phyloP scores from a whole-genome alignment of 2,113 vertebrate species.

The Mesitornis unicolor region DNA sequence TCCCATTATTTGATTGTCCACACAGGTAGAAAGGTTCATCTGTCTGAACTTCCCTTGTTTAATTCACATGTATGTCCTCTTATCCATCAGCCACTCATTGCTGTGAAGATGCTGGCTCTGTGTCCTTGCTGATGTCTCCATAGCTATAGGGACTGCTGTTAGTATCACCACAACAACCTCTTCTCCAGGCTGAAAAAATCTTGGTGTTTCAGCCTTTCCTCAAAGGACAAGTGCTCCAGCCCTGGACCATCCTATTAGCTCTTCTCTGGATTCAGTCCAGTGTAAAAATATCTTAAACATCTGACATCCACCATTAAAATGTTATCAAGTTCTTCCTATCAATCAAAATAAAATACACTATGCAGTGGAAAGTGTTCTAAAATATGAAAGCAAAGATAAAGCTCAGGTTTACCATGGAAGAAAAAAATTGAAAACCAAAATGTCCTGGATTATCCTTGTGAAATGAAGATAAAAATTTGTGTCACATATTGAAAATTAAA shows the following conservation, averaged over 20 bases:
- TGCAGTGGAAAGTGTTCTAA: background rate
- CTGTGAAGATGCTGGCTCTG: background rate
- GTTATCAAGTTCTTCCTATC: background rate
- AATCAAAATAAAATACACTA: background rate
- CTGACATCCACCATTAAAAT: background rate
- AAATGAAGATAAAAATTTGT: background rate
- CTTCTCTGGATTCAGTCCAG: background rate
- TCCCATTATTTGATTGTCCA: background rate
- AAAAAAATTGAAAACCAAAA: background rate
- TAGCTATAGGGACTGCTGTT: background rate
- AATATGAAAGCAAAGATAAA: background rate
- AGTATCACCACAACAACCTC: fast-evolving
- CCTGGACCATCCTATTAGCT: background rate
- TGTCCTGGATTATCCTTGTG: background rate
- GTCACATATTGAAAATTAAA: background rate
- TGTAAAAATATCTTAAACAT: background rate
- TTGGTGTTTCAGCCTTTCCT: fast-evolving
- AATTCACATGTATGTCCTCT: background rate
- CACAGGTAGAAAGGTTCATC: background rate
- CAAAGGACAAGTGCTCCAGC: background rate
- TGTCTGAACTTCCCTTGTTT: background rate
- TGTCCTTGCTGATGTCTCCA: background rate
- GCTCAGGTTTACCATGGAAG: background rate
- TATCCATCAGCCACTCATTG: background rate
- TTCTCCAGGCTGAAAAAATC: background rate